phyloP scores from a whole-genome alignment of 1,140 invertebrate genomes.

The Caenorhabditis inopinata region DNA sequence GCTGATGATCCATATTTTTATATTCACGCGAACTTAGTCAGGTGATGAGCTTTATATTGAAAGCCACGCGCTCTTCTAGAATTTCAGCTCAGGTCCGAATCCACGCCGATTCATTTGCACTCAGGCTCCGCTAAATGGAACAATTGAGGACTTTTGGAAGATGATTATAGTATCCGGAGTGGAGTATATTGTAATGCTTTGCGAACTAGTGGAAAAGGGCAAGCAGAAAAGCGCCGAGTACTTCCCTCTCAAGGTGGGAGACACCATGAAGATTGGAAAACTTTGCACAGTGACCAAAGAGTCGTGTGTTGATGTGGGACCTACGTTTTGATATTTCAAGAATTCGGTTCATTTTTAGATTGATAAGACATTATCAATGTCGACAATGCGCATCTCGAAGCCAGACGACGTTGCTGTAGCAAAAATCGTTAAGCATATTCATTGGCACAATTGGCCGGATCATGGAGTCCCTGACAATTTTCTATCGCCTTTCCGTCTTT shows the following conservation, averaged over 20 bases:
- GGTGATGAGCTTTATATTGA: neutral
- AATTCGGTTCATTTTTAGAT: neutral
- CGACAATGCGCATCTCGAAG: neutral
- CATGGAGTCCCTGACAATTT: slow-evolving; percentile 9
- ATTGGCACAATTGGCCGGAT: slow-evolving; percentile 40
- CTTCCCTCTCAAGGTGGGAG: slow-evolving; percentile 5
- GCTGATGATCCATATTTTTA: slow-evolving; percentile 21
- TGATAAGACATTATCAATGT: neutral
- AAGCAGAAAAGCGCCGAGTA: slow-evolving; percentile 22
- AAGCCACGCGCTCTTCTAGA: too few relatives aligned
- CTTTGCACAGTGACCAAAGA: slow-evolving; percentile 14
- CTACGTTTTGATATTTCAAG: neutral
- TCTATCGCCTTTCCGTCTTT: neutral
- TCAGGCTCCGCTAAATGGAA: slow-evolving; percentile 33
- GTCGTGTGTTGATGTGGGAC: neutral
- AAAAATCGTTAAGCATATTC: slow-evolving; percentile 18
- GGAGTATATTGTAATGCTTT: slow-evolving; percentile 41
- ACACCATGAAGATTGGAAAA: neutral
- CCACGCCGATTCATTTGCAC: neutral
- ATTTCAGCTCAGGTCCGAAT: neutral
- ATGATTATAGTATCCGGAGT: slow-evolving; percentile 15
- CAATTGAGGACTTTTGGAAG: slow-evolving; percentile 39
- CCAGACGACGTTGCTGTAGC: neutral
- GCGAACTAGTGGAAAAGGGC: slow-evolving; percentile 34
- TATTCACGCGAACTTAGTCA: slow-evolving; percentile 37